Conservation (phyloP, 2,113 vertebrate species). For the Siniperca knerii region DNA sequence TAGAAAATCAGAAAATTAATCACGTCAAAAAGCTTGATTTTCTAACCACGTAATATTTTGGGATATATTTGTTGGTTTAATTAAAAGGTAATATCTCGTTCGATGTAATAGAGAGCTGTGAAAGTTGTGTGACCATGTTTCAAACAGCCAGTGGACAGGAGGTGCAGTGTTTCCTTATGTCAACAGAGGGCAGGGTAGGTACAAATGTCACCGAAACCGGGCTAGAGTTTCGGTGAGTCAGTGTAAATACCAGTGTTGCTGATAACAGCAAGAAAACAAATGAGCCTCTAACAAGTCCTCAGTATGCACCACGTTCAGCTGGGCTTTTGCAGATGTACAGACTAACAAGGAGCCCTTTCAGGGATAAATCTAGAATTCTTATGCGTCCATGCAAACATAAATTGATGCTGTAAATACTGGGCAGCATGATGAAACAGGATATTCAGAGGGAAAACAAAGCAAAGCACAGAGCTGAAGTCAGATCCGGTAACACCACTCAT, state of each 20-base stretch:
- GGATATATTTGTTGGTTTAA: neutral
- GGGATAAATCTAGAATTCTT: constrained; percentile 44
- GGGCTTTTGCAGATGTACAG: constrained; percentile 35
- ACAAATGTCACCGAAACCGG: constrained; percentile 80
- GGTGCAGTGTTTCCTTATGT: constrained; percentile 71
- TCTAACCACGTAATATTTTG: neutral
- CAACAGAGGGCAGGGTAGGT: constrained; percentile 84
- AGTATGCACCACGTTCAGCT: constrained; percentile 37
- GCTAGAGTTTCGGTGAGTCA: constrained; percentile 84
- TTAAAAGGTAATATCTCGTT: neutral
- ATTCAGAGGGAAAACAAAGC: constrained; percentile 24
- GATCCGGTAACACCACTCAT: neutral
- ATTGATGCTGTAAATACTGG: constrained; percentile 30
- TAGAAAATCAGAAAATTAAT: neutral
- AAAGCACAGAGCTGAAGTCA: constrained; percentile 8
- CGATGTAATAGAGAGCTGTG: neutral
- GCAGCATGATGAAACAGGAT: constrained; percentile 14
- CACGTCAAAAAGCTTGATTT: neutral
- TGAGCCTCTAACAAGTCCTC: constrained; percentile 40
- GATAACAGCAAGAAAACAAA: constrained; percentile 64
- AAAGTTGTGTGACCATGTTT: constrained; percentile 2
- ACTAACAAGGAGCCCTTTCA: constrained; percentile 57
- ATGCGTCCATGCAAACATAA: constrained; percentile 64
- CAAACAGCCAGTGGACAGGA: constrained; percentile 28
- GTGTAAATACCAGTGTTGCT: constrained; percentile 81